Conservation (phyloP, 2,888 invertebrate species). For the Drosophila histrio region DNA sequence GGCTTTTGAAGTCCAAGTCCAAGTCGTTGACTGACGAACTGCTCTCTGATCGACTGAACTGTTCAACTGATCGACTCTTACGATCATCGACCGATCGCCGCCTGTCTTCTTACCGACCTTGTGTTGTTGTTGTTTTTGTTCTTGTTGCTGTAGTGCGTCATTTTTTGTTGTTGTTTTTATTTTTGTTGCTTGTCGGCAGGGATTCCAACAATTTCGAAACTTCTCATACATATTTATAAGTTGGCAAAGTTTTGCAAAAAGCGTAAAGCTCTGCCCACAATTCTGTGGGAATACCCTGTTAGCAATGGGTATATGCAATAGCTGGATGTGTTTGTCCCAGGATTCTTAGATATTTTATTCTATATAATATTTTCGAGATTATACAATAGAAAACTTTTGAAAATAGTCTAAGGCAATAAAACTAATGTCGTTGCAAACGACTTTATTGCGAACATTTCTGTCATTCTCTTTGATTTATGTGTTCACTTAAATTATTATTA, state of each 20-base stretch:
- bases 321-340: background rate
- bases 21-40: slow-evolving; percentile 74
- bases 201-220: slow-evolving; percentile 83
- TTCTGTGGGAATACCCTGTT: slow-evolving; percentile 41
- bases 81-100: slow-evolving; percentile 68
- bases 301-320: background rate
- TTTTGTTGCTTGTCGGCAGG: slow-evolving; percentile 69
- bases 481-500: too few relatives aligned
- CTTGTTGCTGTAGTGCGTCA: slow-evolving; percentile 12
- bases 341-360: background rate
- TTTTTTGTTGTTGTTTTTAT: slow-evolving; percentile 28
- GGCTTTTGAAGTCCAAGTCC: slow-evolving; percentile 47
- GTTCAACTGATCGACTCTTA: slow-evolving; percentile 56
- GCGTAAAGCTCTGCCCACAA: slow-evolving; percentile 70
- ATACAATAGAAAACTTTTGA: too few relatives aligned
- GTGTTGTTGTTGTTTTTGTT: slow-evolving; percentile 47
- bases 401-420: too few relatives aligned
- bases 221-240: slow-evolving; percentile 83
- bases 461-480: too few relatives aligned
- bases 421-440: too few relatives aligned
- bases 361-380: too few relatives aligned
- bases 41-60: slow-evolving; percentile 60
- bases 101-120: slow-evolving; percentile 79
- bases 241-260: slow-evolving; percentile 72
- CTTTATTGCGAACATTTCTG: too few relatives aligned